These are phyloP conservation scores for Meandrusa payeni DNA, from an alignment of 2,888 invertebrate species.

Conservation along the genomic window DNA sequence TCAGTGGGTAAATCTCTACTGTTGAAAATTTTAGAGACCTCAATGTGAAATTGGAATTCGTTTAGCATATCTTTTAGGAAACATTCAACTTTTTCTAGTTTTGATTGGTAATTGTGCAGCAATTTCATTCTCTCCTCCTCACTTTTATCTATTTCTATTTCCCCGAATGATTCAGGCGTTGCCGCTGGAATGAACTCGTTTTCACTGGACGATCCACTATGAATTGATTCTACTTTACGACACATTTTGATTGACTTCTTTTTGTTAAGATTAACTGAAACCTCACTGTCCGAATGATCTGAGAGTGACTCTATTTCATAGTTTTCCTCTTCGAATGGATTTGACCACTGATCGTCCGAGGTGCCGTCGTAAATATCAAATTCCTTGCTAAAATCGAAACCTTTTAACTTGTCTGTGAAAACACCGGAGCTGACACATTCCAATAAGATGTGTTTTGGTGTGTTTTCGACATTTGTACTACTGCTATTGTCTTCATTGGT, in stretches of 20 bases:
- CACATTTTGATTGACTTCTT: slow-evolving; percentile 55
- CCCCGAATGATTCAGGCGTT: slow-evolving; percentile 62
- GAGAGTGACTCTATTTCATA: slow-evolving; percentile 57
- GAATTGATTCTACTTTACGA: slow-evolving; percentile 46
- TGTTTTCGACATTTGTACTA: slow-evolving; percentile 53
- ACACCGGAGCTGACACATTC: slow-evolving; percentile 54
- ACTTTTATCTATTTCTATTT: slow-evolving; percentile 60
- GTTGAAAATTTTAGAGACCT: slow-evolving; percentile 64
- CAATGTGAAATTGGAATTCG: slow-evolving; percentile 68
- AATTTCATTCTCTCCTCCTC: slow-evolving; percentile 56
- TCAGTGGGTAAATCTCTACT: slow-evolving; percentile 45
- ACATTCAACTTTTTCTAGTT: slow-evolving; percentile 56
- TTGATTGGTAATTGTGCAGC: slow-evolving; percentile 54
- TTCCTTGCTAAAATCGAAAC: slow-evolving; percentile 59
- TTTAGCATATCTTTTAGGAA: slow-evolving; percentile 54
- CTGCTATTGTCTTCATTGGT: slow-evolving; percentile 24
- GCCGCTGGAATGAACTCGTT: slow-evolving; percentile 42
- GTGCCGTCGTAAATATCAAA: slow-evolving; percentile 57
- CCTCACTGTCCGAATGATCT: slow-evolving; percentile 54
- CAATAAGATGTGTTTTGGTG: slow-evolving; percentile 61
- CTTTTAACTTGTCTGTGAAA: slow-evolving; percentile 50
- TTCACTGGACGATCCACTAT: slow-evolving; percentile 27
- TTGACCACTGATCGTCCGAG: slow-evolving; percentile 40
- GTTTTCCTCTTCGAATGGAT: slow-evolving; percentile 48
- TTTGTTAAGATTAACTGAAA: slow-evolving; percentile 39